phyloP scores from a whole-genome alignment of 2,888 invertebrate genomes.

The Steinernema carpocapsae region DNA sequence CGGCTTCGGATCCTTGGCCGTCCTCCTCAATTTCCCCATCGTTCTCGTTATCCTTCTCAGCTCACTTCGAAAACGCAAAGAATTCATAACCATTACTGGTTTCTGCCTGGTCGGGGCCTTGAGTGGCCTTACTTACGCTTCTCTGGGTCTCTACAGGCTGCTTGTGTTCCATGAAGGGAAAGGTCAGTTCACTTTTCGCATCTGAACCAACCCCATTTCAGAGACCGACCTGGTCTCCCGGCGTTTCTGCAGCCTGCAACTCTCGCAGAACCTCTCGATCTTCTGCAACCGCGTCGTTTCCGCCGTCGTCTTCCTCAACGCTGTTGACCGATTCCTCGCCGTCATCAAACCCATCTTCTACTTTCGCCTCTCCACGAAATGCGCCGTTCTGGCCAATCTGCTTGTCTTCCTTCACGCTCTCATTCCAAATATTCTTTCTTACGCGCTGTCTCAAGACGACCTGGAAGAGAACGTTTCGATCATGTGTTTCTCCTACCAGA shows the following conservation, averaged over 20 bases:
- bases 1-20: background rate
- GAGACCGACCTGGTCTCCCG: background rate
- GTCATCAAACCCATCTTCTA: background rate
- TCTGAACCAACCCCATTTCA: background rate
- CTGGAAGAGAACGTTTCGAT: background rate
- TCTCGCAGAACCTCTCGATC: background rate
- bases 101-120: background rate
- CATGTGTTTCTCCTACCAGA: background rate
- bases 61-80: background rate
- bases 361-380: background rate
- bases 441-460: background rate
- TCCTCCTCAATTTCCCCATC: background rate
- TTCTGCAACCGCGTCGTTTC: background rate
- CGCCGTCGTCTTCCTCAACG: background rate
- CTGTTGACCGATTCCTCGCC: conserved; percentile 1
- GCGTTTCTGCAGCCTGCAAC: background rate
- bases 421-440: background rate
- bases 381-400: background rate
- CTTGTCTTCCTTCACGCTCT: background rate
- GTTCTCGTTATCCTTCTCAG: background rate
- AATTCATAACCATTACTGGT: background rate
- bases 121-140: background rate
- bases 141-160: background rate
- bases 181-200: background rate
- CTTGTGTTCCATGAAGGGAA: background rate